These are phyloP conservation scores for Acestrorhynchus altus DNA, from an alignment of 2,797 vertebrate species.

Conservation along the genomic window DNA sequence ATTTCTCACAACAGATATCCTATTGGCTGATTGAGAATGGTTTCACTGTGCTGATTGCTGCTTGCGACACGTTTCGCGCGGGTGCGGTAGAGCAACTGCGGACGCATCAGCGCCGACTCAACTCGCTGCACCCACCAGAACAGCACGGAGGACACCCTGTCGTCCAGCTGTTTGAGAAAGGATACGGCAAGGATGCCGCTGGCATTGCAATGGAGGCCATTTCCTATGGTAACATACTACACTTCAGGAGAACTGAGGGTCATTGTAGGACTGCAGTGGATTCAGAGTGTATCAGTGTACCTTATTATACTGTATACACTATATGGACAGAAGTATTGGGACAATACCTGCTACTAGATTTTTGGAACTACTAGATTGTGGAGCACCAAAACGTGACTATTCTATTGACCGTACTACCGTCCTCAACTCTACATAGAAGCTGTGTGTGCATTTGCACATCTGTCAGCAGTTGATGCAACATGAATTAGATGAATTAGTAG, in stretches of 20 bases:
- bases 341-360: too few species aligned
- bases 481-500: too few species aligned
- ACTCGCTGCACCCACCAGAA: slow-evolving; percentile 90
- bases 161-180: slow-evolving; percentile 97
- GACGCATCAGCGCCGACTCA: slow-evolving; percentile 93
- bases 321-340: too few species aligned
- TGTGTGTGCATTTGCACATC: too few species aligned
- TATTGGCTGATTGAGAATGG: slow-evolving; percentile 98
- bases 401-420: too few species aligned
- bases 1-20: slow-evolving; percentile 83
- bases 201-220: slow-evolving; percentile 99
- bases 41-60: slow-evolving; percentile 94
- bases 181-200: slow-evolving; percentile 96
- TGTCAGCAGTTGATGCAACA: too few species aligned
- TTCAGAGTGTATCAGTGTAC: too few species aligned
- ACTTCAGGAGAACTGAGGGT: background rate
- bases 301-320: too few species aligned
- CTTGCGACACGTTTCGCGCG: slow-evolving; percentile 95
- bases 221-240: slow-evolving; percentile 81
- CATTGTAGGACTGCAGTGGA: background rate
- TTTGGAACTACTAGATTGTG: too few species aligned
- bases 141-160: slow-evolving; percentile 81
- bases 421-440: too few species aligned
- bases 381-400: too few species aligned
- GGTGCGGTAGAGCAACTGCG: slow-evolving; percentile 98